These are phyloP conservation scores for Gobio gobio DNA, from an alignment of 2,113 vertebrate species.

Conservation along the genomic window DNA sequence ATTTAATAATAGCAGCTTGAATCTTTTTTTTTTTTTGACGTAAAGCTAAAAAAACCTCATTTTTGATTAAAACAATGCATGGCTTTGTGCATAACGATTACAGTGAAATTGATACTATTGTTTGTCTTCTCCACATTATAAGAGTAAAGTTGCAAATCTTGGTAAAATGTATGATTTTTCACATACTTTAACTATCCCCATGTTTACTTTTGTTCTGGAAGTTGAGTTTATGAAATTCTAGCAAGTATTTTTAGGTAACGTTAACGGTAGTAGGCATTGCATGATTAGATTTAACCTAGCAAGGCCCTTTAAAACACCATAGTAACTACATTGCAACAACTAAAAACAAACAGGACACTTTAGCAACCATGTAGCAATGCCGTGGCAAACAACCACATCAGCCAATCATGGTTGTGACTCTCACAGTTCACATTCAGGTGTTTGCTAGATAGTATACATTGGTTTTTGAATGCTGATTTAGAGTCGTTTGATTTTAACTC, in stretches of 20 bases:
- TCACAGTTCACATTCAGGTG: neutral
- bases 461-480: neutral
- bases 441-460: neutral
- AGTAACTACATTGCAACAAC: neutral
- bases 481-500: neutral
- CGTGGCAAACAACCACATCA: neutral
- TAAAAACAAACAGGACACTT: neutral
- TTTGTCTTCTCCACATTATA: neutral
- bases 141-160: neutral
- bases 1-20: neutral
- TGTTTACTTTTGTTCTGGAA: neutral
- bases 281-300: neutral
- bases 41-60: too few relatives aligned
- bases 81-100: neutral
- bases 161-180: neutral
- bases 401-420: neutral
- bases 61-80: too few relatives aligned
- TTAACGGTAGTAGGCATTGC: neutral
- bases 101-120: neutral
- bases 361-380: neutral
- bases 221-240: neutral
- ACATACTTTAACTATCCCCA: neutral
- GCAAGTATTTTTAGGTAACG: neutral
- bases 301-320: neutral
- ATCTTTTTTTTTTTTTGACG: neutral